phyloP scores from a whole-genome alignment of 2,888 invertebrate genomes.

The Thalpophila matura region DNA sequence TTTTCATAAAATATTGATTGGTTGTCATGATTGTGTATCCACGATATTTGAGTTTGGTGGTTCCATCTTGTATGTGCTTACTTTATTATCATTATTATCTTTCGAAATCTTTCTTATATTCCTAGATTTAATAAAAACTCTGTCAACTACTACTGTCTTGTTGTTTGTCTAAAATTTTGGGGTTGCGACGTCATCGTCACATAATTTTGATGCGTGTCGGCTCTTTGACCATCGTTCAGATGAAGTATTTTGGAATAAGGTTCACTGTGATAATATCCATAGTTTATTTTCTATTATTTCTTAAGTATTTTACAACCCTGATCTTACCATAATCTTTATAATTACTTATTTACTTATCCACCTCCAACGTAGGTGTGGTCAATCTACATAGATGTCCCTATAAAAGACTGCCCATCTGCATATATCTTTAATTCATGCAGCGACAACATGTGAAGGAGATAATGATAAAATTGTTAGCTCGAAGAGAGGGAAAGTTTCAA shows the following conservation, averaged over 20 bases:
- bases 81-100: neutral
- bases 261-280: neutral
- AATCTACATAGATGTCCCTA: constrained; percentile 29
- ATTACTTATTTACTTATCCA: constrained; percentile 16
- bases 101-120: neutral
- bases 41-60: constrained; percentile 13
- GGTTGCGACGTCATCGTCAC: too few relatives aligned
- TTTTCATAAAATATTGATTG: constrained; percentile 28
- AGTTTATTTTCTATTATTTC: neutral
- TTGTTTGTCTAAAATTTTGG: too few relatives aligned
- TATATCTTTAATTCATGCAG: constrained; percentile 67
- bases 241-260: neutral
- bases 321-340: neutral
- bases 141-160: too few relatives aligned
- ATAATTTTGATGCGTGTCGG: too few relatives aligned
- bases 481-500: constrained; percentile 53
- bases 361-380: neutral
- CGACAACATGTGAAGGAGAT: constrained; percentile 67
- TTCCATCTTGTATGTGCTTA: neutral
- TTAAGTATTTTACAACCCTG: neutral
- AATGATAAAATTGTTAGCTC: constrained; percentile 69
- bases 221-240: too few relatives aligned
- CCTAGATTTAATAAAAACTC: too few relatives aligned
- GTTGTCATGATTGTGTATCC: neutral
- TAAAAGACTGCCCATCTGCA: constrained; percentile 8